Percentiles rank a stretch among this genome's conserved stretches.
phyloP scores from a whole-genome alignment of 2,888 invertebrate species.

The Pilophorus perplexus region DNA sequence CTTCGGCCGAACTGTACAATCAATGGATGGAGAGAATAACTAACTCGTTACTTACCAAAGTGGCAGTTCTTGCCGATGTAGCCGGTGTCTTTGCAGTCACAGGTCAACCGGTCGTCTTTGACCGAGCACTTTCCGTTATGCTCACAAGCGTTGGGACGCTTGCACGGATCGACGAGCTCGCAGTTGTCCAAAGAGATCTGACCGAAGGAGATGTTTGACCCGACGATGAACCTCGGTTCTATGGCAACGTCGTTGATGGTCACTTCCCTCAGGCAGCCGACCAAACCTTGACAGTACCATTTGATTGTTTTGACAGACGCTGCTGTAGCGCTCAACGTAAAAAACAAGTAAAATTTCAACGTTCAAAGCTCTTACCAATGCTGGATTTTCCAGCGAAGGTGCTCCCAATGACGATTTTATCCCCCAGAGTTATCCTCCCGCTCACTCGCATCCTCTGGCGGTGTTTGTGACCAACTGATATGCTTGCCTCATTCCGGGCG shows the following conservation, averaged over 20 bases:
- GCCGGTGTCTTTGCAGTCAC: conserved; percentile 86
- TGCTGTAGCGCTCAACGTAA: too few relatives aligned
- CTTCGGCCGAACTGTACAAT: neutral
- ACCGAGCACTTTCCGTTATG: conserved; percentile 89
- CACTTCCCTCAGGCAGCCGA: conserved; percentile 89
- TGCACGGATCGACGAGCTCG: conserved; percentile 84
- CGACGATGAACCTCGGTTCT: conserved; percentile 77
- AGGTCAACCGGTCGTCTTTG: conserved; percentile 79
- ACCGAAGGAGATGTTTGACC: conserved; percentile 79
- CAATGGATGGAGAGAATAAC: too few relatives aligned
- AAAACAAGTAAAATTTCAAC: too few relatives aligned
- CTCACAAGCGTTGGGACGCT: conserved; percentile 85
- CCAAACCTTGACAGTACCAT: conserved; percentile 62
- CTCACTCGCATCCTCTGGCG: conserved; percentile 60
- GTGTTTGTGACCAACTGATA: conserved; percentile 69
- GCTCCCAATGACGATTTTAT: conserved; percentile 75
- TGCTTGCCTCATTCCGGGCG: conserved; percentile 67
- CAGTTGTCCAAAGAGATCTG: conserved; percentile 89
- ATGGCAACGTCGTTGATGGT: conserved; percentile 76
- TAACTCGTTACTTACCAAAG: conserved; percentile 59
- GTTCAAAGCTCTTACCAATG: conserved; percentile 48
- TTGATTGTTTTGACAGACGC: too few relatives aligned
- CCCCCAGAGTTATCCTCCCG: conserved; percentile 66
- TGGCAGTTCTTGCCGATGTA: conserved; percentile 93
- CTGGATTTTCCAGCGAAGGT: conserved; percentile 64